phyloP scores from a whole-genome alignment of 2,888 invertebrate species.

The Amblyjoppa fuscipennis region DNA sequence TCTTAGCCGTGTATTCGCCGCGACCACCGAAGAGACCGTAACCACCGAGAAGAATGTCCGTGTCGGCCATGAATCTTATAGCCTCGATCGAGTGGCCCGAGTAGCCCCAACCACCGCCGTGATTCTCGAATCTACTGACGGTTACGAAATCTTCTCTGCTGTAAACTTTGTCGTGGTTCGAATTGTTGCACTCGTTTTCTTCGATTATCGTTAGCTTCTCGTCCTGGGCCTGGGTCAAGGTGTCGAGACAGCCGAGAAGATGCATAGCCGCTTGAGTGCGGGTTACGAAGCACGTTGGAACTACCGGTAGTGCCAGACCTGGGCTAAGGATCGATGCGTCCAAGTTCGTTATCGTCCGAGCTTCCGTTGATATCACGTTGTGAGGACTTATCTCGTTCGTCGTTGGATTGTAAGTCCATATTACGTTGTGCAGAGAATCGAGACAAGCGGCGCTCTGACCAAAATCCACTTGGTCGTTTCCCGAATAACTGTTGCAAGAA shows the following conservation, averaged over 20 bases:
- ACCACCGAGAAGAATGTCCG: conserved; percentile 96
- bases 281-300: conserved; percentile 90
- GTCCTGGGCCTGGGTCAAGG: conserved; percentile 93
- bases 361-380: conserved; percentile 94
- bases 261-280: conserved; percentile 96
- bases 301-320: conserved; percentile 93
- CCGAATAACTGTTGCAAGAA: conserved; percentile 93
- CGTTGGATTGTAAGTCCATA: conserved; percentile 95
- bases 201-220: conserved; percentile 86
- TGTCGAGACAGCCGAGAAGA: conserved; percentile 95
- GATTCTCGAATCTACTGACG: conserved; percentile 96
- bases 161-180: conserved; percentile 87
- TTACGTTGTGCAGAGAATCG: conserved; percentile 96
- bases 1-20: conserved; percentile 97
- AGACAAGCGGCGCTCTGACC: conserved; percentile 92
- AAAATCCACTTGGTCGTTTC: conserved; percentile 94
- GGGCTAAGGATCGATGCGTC: conserved; percentile 91
- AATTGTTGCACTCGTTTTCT: conserved; percentile 86
- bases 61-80: conserved; percentile 96
- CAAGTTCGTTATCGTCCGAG: conserved; percentile 83
- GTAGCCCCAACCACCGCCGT: conserved; percentile 99
- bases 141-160: conserved; percentile 93
- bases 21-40: conserved; percentile 98
- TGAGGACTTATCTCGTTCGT: conserved; percentile 91
- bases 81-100: conserved; percentile 98